phyloP scores from a whole-genome alignment of 2,888 invertebrate species.

The Caenorhabditis sp. region DNA sequence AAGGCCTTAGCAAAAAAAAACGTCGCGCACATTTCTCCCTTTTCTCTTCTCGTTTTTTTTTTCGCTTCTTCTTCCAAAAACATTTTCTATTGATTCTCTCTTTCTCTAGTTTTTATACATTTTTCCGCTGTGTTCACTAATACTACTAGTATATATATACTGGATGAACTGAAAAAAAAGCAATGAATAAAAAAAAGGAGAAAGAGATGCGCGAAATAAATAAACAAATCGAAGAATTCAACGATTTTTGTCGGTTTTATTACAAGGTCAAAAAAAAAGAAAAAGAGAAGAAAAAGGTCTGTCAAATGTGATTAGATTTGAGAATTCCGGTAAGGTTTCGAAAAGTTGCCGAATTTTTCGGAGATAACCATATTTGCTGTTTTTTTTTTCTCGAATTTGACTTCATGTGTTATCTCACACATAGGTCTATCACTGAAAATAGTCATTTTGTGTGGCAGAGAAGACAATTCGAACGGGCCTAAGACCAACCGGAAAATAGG shows the following conservation, averaged over 20 bases:
- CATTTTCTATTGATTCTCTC: neutral
- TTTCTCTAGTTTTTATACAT: neutral
- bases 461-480: no score
- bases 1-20: neutral
- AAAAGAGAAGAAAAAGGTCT: no score
- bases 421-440: no score
- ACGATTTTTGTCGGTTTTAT: neutral
- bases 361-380: no score
- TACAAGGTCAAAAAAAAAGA: neutral
- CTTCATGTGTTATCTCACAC: no score
- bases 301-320: neutral
- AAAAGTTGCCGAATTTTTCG: no score
- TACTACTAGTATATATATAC: neutral
- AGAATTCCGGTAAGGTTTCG: neutral
- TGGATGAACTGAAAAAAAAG: neutral
- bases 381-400: no score
- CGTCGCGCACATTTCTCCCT: neutral
- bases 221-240: neutral
- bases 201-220: neutral
- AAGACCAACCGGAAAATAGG: no score
- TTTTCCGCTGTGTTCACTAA: neutral
- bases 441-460: no score
- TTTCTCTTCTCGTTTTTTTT: no score
- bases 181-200: neutral
- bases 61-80: neutral